phyloP scores from a whole-genome alignment of 2,797 vertebrate genomes.

The Coccyzus lansbergi region DNA sequence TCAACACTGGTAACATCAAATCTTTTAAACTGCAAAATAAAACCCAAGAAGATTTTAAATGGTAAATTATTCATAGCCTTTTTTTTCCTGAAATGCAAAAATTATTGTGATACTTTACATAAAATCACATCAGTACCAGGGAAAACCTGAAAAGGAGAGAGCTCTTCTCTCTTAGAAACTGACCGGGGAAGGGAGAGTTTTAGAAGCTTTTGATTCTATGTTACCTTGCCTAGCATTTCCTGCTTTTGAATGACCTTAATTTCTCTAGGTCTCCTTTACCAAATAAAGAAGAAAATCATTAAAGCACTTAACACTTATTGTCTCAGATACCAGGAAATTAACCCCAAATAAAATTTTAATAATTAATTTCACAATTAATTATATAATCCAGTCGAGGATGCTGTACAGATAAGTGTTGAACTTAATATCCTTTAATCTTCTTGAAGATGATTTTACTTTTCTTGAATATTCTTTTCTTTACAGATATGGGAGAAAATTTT shows the following conservation, averaged over 20 bases:
- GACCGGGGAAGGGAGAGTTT: not conserved
- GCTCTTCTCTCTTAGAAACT: not conserved
- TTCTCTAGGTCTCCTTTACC: not conserved
- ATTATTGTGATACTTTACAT: not conserved
- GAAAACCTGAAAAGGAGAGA: not conserved
- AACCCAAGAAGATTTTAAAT: not conserved
- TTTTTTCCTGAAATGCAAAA: not conserved
- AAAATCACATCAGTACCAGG: not conserved
- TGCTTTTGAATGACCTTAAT: not conserved
- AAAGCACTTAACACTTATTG: not conserved
- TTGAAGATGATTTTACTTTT: not conserved
- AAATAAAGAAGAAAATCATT: not conserved
- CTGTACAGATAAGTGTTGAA: not conserved
- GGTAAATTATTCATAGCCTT: not conserved
- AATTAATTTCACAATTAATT: too few species aligned
- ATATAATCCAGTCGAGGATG: not conserved
- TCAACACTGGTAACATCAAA: not conserved
- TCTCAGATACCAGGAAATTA: not conserved
- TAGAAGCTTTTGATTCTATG: not conserved
- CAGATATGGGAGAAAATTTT: not conserved
- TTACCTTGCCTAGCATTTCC: not conserved
- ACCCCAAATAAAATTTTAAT: not conserved
- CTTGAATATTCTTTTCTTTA: not conserved
- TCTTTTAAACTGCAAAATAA: not conserved
- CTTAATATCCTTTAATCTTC: not conserved